These are phyloP conservation scores for Phymorhynchus buccinoides DNA, from an alignment of 1,140 invertebrate species.

Conservation along the genomic window DNA sequence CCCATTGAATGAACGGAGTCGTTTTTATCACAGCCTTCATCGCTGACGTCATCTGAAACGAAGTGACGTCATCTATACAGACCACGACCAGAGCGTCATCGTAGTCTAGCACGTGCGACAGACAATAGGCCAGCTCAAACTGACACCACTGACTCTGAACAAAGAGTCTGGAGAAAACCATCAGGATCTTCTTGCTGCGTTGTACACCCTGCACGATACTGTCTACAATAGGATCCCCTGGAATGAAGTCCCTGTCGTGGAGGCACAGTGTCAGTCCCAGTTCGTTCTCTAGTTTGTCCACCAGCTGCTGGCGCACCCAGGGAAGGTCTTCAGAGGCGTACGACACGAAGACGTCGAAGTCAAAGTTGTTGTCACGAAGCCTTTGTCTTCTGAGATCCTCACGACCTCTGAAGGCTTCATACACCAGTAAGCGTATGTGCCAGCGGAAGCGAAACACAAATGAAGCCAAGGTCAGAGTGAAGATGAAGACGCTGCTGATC, in stretches of 20 bases:
- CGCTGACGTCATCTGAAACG: constrained; percentile 33
- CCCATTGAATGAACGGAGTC: constrained; percentile 40
- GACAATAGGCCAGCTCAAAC: constrained; percentile 71
- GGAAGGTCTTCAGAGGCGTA: constrained; percentile 55
- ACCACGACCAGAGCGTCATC: constrained; percentile 41
- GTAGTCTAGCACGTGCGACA: constrained; percentile 37
- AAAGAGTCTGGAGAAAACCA: constrained; percentile 55
- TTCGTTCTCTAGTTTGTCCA: constrained; percentile 27
- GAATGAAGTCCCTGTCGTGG: constrained; percentile 60
- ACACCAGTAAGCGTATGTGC: constrained; percentile 25
- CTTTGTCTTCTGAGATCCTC: not conserved
- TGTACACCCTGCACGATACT: constrained; percentile 58
- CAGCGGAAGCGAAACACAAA: constrained; percentile 10
- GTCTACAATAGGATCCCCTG: constrained; percentile 52
- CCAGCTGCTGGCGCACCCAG: constrained; percentile 70
- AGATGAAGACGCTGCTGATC: not conserved
- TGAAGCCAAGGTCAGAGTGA: not conserved
- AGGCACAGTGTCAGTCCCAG: constrained; percentile 53
- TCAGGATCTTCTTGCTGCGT: constrained; percentile 48
- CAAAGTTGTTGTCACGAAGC: constrained; percentile 17
- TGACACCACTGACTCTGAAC: constrained; percentile 58
- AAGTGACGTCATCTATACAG: constrained; percentile 40
- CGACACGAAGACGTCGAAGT: constrained; percentile 50
- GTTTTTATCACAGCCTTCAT: constrained; percentile 39
- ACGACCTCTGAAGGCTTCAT: not conserved